Base-by-base conservation (phyloP, 2,113 vertebrate genomes). In the Calonectris borealis region DNA sequence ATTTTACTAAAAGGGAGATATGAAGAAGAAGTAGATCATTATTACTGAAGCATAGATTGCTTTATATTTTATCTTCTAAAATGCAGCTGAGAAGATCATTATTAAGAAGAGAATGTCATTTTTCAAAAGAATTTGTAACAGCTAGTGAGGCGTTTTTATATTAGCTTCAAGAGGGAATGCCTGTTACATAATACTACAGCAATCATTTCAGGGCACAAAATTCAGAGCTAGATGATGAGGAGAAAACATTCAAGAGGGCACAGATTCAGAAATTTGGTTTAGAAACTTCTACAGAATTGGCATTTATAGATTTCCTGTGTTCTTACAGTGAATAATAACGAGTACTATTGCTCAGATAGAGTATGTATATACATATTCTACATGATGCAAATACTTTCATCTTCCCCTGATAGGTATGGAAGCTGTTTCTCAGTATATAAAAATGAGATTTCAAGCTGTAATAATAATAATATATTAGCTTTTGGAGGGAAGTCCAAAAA, bases 1-100 rank as follows among this genome's bases (percentile, higher is more conserved):
- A 64, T 91, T 93, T 91, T 91, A 46, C 58, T 86, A 34, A 96
- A 90, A 94, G 52, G 65, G 49, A 89, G 77, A 49, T 29, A 79
- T 65, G 78, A 95, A 88, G 78, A 95, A 88, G 72, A 69, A 79
- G 48, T 76, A 77, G 86, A 84, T 86, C 29, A 9, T 97, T 83
- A 89, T 92, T 95, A 80, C 49, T 93, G 66, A 83, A 93, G 57
- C 49, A 58, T 62, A 90, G 73, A 91, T 87, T 72, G 66, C 81
- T 95, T 94, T 95, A n/a, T 79, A 91, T 71, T 96, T 96, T 96
- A 76, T 80, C 87, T 95, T 91, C 58, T 87, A 81, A 91, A 95
- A 88, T 77, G 81, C 66, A 91, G 46, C 55, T 75, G 55, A 82
- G 83, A 93, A 91, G 75, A 95, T 91, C 66, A 75, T 93, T 83